These are phyloP conservation scores for Lasiommata megera DNA, from an alignment of 2,888 invertebrate genomes.

Conservation along the genomic window DNA sequence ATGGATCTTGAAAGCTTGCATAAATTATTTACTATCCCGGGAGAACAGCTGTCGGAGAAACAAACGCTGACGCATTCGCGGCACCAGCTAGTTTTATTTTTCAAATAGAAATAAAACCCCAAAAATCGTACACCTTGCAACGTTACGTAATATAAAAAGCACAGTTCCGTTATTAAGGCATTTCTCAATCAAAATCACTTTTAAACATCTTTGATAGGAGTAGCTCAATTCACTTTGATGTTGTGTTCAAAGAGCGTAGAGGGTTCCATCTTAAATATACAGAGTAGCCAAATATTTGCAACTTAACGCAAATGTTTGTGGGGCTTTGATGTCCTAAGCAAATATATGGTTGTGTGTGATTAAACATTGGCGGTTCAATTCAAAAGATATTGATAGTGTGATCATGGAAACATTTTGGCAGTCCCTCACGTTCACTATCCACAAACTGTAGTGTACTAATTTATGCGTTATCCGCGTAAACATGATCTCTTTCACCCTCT, in stretches of 20 bases:
- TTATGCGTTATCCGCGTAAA: no score
- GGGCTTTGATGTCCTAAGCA: constrained; percentile 6
- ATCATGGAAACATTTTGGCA: neutral
- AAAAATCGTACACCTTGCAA: no score
- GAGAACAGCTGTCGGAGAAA: no score
- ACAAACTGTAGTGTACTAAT: no score
- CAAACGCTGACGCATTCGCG: no score
- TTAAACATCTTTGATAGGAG: neutral
- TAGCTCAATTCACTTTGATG: constrained; percentile 3
- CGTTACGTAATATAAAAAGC: no score
- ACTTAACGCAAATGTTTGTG: constrained; percentile 7
- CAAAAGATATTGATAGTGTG: constrained; percentile 23
- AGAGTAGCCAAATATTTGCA: constrained; percentile 3
- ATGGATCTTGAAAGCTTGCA: no score
- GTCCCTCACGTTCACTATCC: no score
- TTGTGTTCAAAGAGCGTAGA: neutral
- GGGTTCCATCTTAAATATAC: constrained; percentile 5
- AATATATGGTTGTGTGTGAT: constrained; percentile 11
- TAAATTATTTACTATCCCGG: no score
- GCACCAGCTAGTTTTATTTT: no score
- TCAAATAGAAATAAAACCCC: no score
- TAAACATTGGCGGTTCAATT: constrained; percentile 27
- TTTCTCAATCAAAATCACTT: neutral
- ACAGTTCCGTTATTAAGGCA: neutral
- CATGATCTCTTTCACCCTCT: no score